Evolutionary conservation across 2,113 vertebrate genomes (phyloP).

Genomic region (Eudyptes chrysolophus): DNA sequence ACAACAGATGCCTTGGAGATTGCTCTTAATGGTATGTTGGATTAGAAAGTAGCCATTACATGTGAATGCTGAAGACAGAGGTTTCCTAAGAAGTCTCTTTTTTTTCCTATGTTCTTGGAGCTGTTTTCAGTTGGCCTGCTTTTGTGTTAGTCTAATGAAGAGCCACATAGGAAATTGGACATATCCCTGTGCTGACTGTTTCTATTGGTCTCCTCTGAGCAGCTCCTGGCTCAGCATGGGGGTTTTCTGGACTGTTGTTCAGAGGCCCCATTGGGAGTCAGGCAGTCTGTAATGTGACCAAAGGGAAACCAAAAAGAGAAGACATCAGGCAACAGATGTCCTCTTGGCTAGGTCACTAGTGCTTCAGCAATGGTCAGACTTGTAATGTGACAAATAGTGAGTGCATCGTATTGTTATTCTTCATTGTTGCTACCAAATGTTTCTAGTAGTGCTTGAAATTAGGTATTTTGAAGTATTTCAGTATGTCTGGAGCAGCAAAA

Average conservation of each 20-base stretch:
- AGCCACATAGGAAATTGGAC: rapidly evolving
- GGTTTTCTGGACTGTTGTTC: neutral
- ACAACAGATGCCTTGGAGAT: neutral
- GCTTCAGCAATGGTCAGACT: neutral
- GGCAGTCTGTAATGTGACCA: neutral
- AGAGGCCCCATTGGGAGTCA: neutral
- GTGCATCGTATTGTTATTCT: neutral
- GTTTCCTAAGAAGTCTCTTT: neutral
- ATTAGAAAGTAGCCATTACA: neutral
- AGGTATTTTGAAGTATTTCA: neutral
- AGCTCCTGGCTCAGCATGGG: neutral
- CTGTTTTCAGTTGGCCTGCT: neutral
- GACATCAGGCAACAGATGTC: no score
- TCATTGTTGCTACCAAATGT: neutral
- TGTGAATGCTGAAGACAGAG: neutral
- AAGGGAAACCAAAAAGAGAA: neutral
- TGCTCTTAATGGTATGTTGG: neutral
- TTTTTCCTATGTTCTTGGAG: neutral
- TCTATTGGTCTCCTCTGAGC: neutral
- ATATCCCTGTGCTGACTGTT: neutral
- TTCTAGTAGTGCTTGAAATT: neutral
- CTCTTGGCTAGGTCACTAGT: neutral
- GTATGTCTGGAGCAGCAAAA: neutral
- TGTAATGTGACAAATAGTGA: neutral
- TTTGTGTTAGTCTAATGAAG: neutral